Percentiles rank a stretch among this genome's conserved stretches.
phyloP scores from a whole-genome alignment of 2,797 vertebrate genomes.

The Enteromius trimaculatus region DNA sequence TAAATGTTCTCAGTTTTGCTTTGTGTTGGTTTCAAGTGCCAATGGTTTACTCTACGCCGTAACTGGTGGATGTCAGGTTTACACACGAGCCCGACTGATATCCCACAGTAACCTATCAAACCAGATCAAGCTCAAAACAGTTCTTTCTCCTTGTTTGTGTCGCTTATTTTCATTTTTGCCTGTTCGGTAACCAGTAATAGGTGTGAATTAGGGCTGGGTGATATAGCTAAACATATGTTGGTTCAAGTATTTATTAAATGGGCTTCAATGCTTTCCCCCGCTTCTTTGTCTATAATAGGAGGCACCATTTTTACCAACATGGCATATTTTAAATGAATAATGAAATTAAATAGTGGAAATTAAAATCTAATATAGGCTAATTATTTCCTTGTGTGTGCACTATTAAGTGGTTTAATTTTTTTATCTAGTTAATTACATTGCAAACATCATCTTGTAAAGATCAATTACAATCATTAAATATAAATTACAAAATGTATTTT shows the following conservation, averaged over 20 bases:
- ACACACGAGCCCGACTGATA: constrained; percentile 64
- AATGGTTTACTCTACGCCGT: constrained; percentile 51
- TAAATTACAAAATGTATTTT: too few species aligned
- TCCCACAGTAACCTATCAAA: constrained; percentile 61
- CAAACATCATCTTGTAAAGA: too few species aligned
- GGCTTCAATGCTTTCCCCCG: too few species aligned
- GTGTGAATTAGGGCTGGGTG: constrained; percentile 24
- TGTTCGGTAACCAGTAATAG: neutral
- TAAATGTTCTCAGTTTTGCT: constrained; percentile 52
- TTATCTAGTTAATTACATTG: too few species aligned
- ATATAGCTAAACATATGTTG: neutral
- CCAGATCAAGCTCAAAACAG: constrained; percentile 51
- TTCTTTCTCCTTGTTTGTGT: constrained; percentile 78
- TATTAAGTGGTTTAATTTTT: too few species aligned
- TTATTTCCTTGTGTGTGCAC: too few species aligned
- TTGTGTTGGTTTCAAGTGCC: constrained; percentile 58
- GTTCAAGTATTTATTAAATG: neutral
- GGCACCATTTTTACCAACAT: too few species aligned
- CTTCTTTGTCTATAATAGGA: too few species aligned
- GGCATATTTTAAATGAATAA: too few species aligned
- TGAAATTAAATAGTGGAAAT: too few species aligned
- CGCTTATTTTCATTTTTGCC: constrained; percentile 14
- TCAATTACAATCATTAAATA: too few species aligned
- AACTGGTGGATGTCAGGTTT: constrained; percentile 46
- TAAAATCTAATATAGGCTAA: too few species aligned